Base-by-base conservation (phyloP, 2,888 invertebrate genomes). In the Plusia festucae region DNA sequence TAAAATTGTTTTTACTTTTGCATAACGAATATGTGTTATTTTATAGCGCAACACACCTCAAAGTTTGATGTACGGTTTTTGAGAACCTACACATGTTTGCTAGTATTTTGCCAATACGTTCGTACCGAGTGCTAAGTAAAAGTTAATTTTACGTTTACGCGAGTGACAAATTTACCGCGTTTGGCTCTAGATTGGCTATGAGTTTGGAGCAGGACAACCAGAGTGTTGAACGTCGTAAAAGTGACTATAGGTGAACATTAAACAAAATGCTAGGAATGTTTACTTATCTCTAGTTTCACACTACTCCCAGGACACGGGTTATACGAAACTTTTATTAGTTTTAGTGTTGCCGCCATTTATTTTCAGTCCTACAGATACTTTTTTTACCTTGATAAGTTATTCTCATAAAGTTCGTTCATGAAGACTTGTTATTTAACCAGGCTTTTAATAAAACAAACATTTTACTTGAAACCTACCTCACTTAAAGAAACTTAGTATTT, bases 241-340 rank as follows among this genome's bases (percentile, higher is more conserved):
- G n/a, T n/a, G n/a, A n/a, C n/a, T n/a, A n/a, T n/a, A n/a, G n/a
- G n/a, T n/a, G n/a, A n/a, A n/a, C n/a, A n/a, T n/a, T n/a, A n/a
- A n/a, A n/a, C n/a, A n/a, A n/a, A n/a, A n/a, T n/a, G n/a, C n/a
- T n/a, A n/a, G n/a, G n/a, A n/a, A n/a, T n/a, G n/a, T n/a, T n/a
- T n/a, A n/a, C n/a, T n/a, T n/a, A n/a, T 20, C 2, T 49, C 46
- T 49, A 49, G 18, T 13, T 49, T 20, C 46, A 1, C 46, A 49
- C 20, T 9, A 49, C 2, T 49, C 46, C 46, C 46, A 20, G 46
- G 46, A 9, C 46, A 49, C 46, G 20, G 9, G 16, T 13, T 18
- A 49, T 11, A 18, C 18, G 11, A 49, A 49, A 49, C 18, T 49
- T 49, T 49, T 49, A 49, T 49, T 49, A 49, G 46, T 49, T 49